A percentile compares a stretch with the other conserved stretches of the same genome.
Evolutionary conservation across 2,797 vertebrate genomes (phyloP).

Genomic region (Thalassophryne amazonica): DNA sequence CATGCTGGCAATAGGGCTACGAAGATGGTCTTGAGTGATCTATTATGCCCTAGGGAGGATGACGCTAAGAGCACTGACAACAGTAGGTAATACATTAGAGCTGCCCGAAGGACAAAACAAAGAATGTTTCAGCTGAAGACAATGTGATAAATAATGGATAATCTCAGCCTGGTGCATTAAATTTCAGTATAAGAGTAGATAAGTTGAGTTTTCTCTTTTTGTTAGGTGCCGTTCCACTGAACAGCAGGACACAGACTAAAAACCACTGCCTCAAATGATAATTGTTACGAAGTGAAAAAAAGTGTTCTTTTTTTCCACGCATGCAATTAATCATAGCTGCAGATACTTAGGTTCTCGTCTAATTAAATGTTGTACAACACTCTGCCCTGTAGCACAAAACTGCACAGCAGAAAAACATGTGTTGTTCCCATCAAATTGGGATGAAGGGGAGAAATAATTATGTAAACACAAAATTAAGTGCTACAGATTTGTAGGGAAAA

Average conservation of each 20-base stretch:
- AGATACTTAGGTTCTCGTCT: slow-evolving; percentile 49
- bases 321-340: slow-evolving; percentile 63
- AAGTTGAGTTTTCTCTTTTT: slow-evolving; percentile 15
- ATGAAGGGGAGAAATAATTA: slow-evolving; percentile 60
- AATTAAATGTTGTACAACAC: slow-evolving; percentile 60
- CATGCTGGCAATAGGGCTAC: too few species aligned
- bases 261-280: slow-evolving; percentile 66
- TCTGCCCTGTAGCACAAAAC: slow-evolving; percentile 41
- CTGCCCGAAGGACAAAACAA: too few species aligned
- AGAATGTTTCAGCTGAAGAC: too few species aligned
- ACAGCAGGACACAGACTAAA: slow-evolving; percentile 32
- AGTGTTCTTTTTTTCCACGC: slow-evolving; percentile 18
- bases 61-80: too few species aligned
- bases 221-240: slow-evolving; percentile 21
- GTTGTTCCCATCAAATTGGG: slow-evolving; percentile 47
- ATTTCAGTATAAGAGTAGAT: slow-evolving; percentile 20
- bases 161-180: background rate
- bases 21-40: too few species aligned
- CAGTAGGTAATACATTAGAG: too few species aligned
- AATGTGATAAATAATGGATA: background rate
- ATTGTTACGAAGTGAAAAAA: slow-evolving; percentile 62
- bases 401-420: slow-evolving; percentile 31
- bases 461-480: slow-evolving; percentile 66
- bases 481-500: slow-evolving; percentile 48
- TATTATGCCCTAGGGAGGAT: too few species aligned